Evolutionary conservation across 2,113 vertebrate genomes (phyloP).

Genomic region (Trematocara marginatum): DNA sequence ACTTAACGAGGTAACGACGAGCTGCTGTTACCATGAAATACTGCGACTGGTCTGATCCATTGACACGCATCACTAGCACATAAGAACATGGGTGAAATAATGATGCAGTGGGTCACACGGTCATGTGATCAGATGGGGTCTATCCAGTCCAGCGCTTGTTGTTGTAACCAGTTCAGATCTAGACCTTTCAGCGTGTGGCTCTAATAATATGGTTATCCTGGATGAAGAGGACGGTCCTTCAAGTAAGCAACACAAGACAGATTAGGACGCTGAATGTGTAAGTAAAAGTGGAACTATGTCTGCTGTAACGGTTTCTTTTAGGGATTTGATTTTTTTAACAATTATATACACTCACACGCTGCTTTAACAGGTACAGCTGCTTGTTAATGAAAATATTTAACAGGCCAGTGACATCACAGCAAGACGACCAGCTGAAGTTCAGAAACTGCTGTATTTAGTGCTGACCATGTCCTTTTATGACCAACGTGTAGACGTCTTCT

Average conservation of each 20-base stretch:
- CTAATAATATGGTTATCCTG: background rate
- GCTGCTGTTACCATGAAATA: background rate
- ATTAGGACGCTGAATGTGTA: background rate
- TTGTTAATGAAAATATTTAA: background rate
- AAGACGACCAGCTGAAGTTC: background rate
- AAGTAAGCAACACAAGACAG: background rate
- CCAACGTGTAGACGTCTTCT: background rate
- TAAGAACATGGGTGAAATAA: background rate
- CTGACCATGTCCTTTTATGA: background rate
- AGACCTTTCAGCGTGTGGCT: background rate
- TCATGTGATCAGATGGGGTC: background rate
- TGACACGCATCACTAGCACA: background rate
- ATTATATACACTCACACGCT: background rate
- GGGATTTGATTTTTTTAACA: background rate
- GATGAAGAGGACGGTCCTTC: background rate
- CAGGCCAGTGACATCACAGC: background rate
- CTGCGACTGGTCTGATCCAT: background rate
- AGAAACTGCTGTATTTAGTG: background rate
- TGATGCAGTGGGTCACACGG: background rate
- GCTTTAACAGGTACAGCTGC: background rate
- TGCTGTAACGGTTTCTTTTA: background rate
- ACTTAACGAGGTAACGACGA: background rate
- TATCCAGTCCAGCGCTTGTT: background rate
- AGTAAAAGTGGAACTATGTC: background rate
- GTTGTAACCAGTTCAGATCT: background rate